Conservation (phyloP, 1,140 invertebrate genomes). For the Hyphantria cunea region DNA sequence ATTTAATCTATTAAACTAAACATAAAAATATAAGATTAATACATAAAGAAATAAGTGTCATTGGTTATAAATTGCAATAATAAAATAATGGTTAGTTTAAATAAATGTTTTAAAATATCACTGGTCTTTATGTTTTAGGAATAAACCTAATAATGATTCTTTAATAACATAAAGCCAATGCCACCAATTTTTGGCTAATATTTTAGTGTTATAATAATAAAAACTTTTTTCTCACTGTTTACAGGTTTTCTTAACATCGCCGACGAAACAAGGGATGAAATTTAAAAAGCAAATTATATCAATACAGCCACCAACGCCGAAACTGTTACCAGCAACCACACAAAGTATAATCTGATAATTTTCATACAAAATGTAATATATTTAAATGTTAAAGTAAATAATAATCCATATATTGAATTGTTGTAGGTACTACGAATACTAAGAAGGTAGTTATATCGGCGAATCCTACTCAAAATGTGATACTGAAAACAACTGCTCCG, state of each 20-base stretch:
- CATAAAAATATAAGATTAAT: no score
- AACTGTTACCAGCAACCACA: conserved; percentile 86
- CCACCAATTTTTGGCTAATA: no score
- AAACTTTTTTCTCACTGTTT: conserved; percentile 28
- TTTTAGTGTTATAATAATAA: background rate
- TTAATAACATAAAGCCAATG: no score
- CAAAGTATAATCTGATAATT: conserved; percentile 59
- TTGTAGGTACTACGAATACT: conserved; percentile 63
- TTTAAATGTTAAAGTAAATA: background rate
- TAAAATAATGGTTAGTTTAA: no score
- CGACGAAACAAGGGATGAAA: conserved; percentile 55
- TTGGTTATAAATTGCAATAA: no score
- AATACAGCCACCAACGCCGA: conserved; percentile 84
- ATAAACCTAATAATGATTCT: no score
- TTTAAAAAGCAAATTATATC: conserved; percentile 66
- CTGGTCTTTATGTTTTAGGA: no score
- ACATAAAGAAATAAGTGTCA: no score
- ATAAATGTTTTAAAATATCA: no score
- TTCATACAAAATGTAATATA: no score
- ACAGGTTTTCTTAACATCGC: conserved; percentile 64
- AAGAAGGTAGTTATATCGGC: conserved; percentile 82
- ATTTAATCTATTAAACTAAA: no score
- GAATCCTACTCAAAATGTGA: conserved; percentile 84
- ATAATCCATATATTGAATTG: conserved; percentile 27
- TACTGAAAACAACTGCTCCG: conserved; percentile 57